Evolutionary conservation across 2,113 vertebrate genomes (phyloP), one percentile per base, ranked within the genome.

Genomic region (Entelurus aequoreus): DNA sequence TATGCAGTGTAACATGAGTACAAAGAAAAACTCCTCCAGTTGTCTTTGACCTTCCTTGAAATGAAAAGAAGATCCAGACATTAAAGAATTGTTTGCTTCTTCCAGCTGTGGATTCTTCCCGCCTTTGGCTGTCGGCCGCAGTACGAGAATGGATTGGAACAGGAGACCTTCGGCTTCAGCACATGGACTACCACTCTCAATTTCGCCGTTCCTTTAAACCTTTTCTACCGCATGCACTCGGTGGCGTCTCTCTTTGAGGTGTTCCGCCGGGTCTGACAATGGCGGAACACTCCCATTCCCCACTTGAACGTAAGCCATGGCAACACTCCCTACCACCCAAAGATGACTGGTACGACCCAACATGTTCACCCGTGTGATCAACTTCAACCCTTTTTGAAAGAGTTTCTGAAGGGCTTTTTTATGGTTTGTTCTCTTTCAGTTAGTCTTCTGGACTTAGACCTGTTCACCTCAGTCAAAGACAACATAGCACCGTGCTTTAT

Each of bases 161-260:
- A 96, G 85, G 91, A 91, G 6, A 93, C 92, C 9, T 98, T 94
- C 69, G 96, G 96, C 79, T 96, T 95, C 84, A 88, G 92, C 81
- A 92, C 91, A 58, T 99, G 97, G 97, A 95, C 93, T 77, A 93
- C 93, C 54, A 91, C 97, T 81, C 94, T 99, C 79, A 99, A 97
- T 86, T 92, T 99, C 60, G 94, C 94, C 0, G 93, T 98, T 84
- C 97, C 97, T 38, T 91, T 99, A 71, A 96, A 92, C 72, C 94
- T 99, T 84, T 98, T 98, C 88, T 98, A 99, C 79, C 93, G 95
- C 38, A 98, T 99, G 94, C 97, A 99, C 61, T 94, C 94, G 52
- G 94, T 96, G 40, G 94, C 94, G 68, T 94, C 94, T 0, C 94
- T 99, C 61, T 96, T 98, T 48, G 97, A 99, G 77, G 93, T 98